Evolutionary conservation across 2,797 vertebrate genomes (phyloP), one percentile per base, ranked within the genome.

Genomic region (Pseudomugil tenellus): DNA sequence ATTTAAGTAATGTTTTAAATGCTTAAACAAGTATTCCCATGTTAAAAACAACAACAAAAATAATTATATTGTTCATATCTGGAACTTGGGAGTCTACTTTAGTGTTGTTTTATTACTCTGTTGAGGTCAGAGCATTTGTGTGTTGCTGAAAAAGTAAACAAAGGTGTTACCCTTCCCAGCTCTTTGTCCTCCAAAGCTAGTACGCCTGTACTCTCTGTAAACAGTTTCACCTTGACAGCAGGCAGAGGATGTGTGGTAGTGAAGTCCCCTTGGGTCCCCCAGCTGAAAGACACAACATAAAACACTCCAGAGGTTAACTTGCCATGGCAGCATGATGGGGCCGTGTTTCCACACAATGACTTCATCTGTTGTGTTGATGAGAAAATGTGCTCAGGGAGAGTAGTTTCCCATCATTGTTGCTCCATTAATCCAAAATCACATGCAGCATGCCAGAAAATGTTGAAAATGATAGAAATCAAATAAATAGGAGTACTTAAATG

Each of bases 251-350:
- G 98, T 39, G 98, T 99, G 31, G 96, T 98, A 0, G 94, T 96
- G 91, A 99, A 99, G 92, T 99, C 98, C 83, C 98, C 98, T 87
- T 99, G 98, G 87, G 98, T 99, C 28, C 98, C 98, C 98, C 98
- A 99, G 79, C 98, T 99, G 94, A 77, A 89, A 94, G 84, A 89
- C 84, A 92, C 63, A 87, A 76, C 84, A 88, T 61, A 83, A 64
- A 48, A 76, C 76, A 81, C 87, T 75, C 84, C 37, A 58, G 79
- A 87, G 87, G 79, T 87, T 72, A 81, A 77, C 77, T 72, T 83
- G n/a, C 81, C 81, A 81, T 84, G 79, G 71, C 84, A 87, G 67
- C 60, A 25, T 1, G 39, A n/a, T 1, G 39, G 58, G 49, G 37
- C 37, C 0, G 3, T 31, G 43, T 56, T 60, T 60, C 29, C 65